Evolutionary conservation across 2,888 invertebrate species (phyloP).

Genomic region (Leptura quadrifasciata): DNA sequence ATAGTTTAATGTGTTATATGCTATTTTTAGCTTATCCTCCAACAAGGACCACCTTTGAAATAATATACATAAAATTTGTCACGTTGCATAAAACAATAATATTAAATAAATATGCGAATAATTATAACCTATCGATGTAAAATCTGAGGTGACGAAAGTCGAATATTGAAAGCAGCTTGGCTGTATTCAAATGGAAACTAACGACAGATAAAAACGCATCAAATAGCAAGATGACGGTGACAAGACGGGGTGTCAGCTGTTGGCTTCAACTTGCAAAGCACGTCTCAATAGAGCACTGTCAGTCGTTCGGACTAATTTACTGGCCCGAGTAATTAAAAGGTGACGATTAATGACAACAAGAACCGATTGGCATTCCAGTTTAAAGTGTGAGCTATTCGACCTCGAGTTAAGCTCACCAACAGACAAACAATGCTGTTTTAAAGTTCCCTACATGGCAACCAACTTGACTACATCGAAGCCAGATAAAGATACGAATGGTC

Average conservation of each 20-base stretch:
- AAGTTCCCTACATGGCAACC: slow-evolving; percentile 58
- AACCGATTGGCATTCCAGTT: slow-evolving; percentile 73
- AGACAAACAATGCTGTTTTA: slow-evolving; percentile 57
- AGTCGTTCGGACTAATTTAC: slow-evolving; percentile 66
- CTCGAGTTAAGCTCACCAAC: slow-evolving; percentile 56
- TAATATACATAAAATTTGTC: too few relatives aligned
- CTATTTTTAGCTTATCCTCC: too few relatives aligned
- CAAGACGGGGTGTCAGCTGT: slow-evolving; percentile 40
- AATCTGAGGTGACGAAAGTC: slow-evolving; percentile 25
- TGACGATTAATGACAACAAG: slow-evolving; percentile 74
- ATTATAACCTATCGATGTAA: background rate
- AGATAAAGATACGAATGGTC: slow-evolving; percentile 55
- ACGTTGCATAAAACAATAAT: too few relatives aligned
- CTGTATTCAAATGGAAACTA: slow-evolving; percentile 25
- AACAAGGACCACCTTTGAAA: too few relatives aligned
- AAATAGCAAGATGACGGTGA: slow-evolving; percentile 16
- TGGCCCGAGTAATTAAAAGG: slow-evolving; percentile 73
- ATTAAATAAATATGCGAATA: too few relatives aligned
- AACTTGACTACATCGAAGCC: slow-evolving; percentile 49
- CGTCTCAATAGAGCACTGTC: slow-evolving; percentile 61
- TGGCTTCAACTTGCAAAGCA: slow-evolving; percentile 58
- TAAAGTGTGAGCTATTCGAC: slow-evolving; percentile 71
- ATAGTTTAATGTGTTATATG: too few relatives aligned
- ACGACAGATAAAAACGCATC: slow-evolving; percentile 35
- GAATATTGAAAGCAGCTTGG: background rate